Conservation (phyloP, 2,113 vertebrate genomes). For the Asarcornis scutulata region DNA sequence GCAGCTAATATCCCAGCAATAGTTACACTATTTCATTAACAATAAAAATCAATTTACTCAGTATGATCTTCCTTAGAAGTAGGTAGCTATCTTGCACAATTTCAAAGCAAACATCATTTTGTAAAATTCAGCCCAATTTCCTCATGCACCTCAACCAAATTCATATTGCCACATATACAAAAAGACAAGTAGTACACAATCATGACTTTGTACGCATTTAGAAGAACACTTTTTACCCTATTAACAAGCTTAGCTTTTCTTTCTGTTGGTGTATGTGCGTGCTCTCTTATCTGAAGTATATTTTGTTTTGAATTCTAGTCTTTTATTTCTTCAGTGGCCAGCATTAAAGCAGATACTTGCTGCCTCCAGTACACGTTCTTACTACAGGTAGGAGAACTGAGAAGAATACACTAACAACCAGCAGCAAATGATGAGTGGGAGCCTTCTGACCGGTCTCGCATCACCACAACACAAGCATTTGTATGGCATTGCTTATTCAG, state of each 20-base stretch:
- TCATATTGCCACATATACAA: background rate
- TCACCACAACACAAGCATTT: background rate
- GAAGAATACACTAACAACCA: background rate
- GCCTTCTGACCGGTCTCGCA: background rate
- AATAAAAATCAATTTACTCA: background rate
- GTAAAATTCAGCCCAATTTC: background rate
- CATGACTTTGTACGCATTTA: background rate
- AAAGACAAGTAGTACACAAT: background rate
- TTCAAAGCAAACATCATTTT: background rate
- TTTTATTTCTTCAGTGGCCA: background rate
- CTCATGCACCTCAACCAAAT: background rate
- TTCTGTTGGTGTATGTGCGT: background rate
- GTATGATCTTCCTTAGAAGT: background rate
- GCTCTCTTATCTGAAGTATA: background rate
- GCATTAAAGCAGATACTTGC: background rate
- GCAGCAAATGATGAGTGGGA: background rate
- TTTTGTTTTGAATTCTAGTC: background rate
- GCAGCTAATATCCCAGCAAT: background rate
- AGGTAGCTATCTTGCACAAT: background rate
- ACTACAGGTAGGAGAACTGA: background rate
- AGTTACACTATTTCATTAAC: background rate
- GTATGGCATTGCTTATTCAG: background rate
- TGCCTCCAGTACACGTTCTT: background rate
- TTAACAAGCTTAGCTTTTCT: background rate
- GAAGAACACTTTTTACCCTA: background rate